These are phyloP conservation scores for Indicator maculatus DNA, from an alignment of 2,113 vertebrate species.

Conservation along the genomic window DNA sequence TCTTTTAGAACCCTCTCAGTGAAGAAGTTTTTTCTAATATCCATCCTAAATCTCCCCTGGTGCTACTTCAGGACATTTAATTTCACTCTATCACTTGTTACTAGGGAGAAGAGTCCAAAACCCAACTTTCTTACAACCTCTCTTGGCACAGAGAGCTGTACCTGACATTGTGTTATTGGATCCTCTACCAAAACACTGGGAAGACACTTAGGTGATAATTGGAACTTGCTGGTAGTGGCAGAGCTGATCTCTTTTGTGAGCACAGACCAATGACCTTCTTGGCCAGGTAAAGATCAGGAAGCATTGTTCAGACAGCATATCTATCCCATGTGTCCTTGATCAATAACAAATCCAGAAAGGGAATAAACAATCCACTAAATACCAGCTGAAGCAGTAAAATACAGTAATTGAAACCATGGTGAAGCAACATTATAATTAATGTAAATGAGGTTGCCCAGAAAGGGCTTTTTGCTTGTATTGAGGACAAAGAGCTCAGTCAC, in stretches of 20 bases:
- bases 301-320: neutral
- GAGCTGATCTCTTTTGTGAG: neutral
- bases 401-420: neutral
- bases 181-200: neutral
- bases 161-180: neutral
- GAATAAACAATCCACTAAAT: neutral
- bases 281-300: neutral
- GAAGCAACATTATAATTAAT: conserved; percentile 5
- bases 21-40: too few species aligned
- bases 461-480: neutral
- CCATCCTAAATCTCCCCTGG: too few species aligned
- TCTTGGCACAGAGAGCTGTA: neutral
- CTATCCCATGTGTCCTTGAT: neutral
- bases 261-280: neutral
- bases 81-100: too few species aligned
- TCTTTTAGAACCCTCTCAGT: too few species aligned
- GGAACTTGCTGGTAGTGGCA: neutral
- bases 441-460: neutral
- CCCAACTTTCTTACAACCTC: neutral
- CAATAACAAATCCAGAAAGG: neutral
- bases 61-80: too few species aligned
- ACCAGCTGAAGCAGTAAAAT: neutral
- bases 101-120: too few species aligned
- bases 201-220: neutral
- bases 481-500: neutral